Conservation (phyloP, 1,140 invertebrate genomes). For the Drosophila saltans region DNA sequence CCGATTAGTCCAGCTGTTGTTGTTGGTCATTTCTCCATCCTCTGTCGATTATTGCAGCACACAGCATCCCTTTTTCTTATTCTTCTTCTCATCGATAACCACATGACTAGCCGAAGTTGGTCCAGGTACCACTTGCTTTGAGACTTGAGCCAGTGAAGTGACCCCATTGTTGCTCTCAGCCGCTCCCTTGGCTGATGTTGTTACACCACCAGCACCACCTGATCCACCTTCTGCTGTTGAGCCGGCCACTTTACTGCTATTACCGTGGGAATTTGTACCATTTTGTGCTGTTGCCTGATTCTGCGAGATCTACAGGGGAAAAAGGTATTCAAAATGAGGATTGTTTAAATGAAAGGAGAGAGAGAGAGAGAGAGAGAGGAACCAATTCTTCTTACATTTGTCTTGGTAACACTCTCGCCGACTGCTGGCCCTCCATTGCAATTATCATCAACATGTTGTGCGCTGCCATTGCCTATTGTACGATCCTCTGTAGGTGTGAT, state of each 20-base stretch:
- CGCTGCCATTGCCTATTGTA: constrained; percentile 78
- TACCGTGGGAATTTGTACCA: constrained; percentile 81
- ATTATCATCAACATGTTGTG: constrained; percentile 73
- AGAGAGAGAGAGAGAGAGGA: neutral
- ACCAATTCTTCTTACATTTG: constrained; percentile 59
- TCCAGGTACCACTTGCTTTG: constrained; percentile 82
- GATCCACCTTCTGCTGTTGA: constrained; percentile 42
- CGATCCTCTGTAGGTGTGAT: constrained; percentile 88
- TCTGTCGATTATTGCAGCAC: constrained; percentile 76
- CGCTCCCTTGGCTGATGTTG: constrained; percentile 32
- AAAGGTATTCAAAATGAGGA: no score
- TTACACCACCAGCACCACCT: constrained; percentile 34
- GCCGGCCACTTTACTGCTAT: constrained; percentile 52
- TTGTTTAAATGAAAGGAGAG: neutral
- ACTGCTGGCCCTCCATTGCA: constrained; percentile 68
- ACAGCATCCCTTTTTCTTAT: constrained; percentile 82
- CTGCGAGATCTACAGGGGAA: constrained; percentile 68
- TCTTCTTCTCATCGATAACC: constrained; percentile 83
- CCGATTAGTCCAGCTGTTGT: constrained; percentile 10
- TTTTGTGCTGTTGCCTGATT: constrained; percentile 82
- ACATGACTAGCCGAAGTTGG: constrained; percentile 83
- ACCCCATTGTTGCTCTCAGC: constrained; percentile 71
- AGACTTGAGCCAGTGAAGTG: constrained; percentile 77
- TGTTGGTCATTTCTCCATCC: neutral
- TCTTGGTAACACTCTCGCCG: constrained; percentile 75